These are phyloP conservation scores for Sakesphorus luctuosus DNA, from an alignment of 2,113 vertebrate species.

Conservation along the genomic window DNA sequence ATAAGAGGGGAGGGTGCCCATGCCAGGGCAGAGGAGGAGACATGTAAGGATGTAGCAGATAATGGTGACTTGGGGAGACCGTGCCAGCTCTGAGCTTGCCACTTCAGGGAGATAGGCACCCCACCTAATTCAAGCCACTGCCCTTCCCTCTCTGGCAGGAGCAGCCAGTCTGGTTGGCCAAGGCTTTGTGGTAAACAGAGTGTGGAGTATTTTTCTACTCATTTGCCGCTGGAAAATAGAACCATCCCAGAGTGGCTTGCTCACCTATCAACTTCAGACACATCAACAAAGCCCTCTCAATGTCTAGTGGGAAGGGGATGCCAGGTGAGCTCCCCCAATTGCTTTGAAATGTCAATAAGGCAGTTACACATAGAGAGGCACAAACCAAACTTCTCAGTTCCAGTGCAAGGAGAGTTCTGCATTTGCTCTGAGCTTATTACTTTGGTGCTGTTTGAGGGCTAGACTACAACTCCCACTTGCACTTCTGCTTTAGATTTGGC, in stretches of 20 bases:
- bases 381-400: not conserved
- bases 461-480: not conserved
- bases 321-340: not conserved
- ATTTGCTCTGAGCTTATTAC: not conserved
- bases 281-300: not conserved
- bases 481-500: constrained; percentile 14
- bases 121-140: not conserved
- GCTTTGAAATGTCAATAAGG: not conserved
- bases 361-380: not conserved
- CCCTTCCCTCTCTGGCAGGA: not conserved
- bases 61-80: rapidly evolving
- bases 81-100: not conserved
- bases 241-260: not conserved
- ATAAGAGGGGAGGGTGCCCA: constrained; percentile 20
- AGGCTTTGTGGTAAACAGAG: not conserved
- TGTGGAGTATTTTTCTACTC: not conserved
- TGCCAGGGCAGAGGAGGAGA: constrained; percentile 18
- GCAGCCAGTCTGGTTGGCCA: not conserved
- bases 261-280: not conserved
- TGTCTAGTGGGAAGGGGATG: not conserved
- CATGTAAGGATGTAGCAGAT: constrained; percentile 1
- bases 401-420: not conserved
- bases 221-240: not conserved
- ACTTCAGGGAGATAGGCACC: not conserved
- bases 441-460: not conserved